Conservation (phyloP, 2,888 invertebrate genomes). For the Tetragnatha montana region DNA sequence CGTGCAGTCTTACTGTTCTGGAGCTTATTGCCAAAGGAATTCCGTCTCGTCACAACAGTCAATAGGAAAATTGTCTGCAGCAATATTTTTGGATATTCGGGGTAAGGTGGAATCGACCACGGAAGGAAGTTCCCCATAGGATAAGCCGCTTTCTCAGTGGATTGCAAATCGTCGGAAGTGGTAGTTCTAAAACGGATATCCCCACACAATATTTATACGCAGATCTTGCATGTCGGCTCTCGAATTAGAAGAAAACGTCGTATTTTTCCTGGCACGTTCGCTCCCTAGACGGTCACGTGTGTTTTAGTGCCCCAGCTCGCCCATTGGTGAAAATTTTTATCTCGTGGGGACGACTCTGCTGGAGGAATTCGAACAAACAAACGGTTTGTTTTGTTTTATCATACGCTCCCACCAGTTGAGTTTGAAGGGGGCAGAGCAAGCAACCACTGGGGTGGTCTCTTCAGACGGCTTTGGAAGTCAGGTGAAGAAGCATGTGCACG, state of each 20-base stretch:
- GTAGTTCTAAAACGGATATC: neutral
- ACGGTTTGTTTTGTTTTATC: constrained; percentile 20
- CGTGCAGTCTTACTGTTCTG: too few relatives aligned
- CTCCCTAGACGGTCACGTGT: constrained; percentile 30
- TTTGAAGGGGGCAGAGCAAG: constrained; percentile 5
- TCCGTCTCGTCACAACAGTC: too few relatives aligned
- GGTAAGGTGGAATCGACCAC: neutral
- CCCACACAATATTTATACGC: constrained; percentile 25
- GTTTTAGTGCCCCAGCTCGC: constrained; percentile 21
- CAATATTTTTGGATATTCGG: neutral
- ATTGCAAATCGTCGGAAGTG: neutral
- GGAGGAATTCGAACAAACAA: neutral
- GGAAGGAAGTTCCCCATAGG: neutral
- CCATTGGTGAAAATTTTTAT: constrained; percentile 23
- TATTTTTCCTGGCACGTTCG: constrained; percentile 51
- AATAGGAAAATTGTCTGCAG: too few relatives aligned
- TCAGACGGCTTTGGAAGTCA: constrained; percentile 25
- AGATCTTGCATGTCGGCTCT: constrained; percentile 39
- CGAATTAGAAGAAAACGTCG: constrained; percentile 33
- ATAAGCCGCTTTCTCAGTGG: neutral
- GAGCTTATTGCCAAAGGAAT: too few relatives aligned
- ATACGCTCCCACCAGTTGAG: neutral
- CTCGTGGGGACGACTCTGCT: constrained; percentile 7
- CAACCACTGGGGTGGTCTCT: constrained; percentile 1
- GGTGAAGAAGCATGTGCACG: constrained; percentile 9